A percentile compares a stretch with the other conserved stretches of the same genome.
These are phyloP conservation scores for Piezodorus guildinii DNA, from an alignment of 1,140 invertebrate genomes.

Conservation along the genomic window DNA sequence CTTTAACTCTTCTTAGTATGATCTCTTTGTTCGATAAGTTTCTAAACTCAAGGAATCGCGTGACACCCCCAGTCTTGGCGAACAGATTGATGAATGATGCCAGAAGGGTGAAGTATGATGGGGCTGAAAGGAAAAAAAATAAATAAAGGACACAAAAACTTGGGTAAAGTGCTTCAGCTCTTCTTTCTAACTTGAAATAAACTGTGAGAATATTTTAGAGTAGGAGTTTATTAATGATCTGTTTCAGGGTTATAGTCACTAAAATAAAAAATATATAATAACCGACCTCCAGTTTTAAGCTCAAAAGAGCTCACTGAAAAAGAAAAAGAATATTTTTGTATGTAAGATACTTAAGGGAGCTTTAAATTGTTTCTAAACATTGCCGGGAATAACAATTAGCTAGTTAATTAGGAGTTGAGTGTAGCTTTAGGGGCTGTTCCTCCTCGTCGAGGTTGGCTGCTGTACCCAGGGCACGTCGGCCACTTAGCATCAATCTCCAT, in stretches of 20 bases:
- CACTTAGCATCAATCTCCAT: neutral
- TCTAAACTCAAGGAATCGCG: neutral
- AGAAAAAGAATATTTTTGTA: neutral
- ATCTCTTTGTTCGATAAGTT: no score
- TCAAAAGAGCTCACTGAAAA: neutral
- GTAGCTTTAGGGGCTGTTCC: neutral
- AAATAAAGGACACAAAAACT: no score
- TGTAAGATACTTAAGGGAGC: neutral
- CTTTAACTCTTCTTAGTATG: no score
- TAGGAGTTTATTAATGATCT: conserved; percentile 9
- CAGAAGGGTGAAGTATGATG: no score
- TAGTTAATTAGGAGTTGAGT: neutral
- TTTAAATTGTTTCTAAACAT: conserved; percentile 11
- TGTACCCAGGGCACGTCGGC: neutral
- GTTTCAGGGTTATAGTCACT: neutral
- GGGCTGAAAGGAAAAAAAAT: no score
- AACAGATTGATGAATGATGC: conserved; percentile 5
- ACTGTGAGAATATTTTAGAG: no score
- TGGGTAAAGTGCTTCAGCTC: no score
- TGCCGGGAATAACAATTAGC: conserved; percentile 7
- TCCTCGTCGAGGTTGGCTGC: neutral
- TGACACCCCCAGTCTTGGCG: neutral
- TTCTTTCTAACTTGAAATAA: no score
- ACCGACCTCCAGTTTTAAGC: no score
- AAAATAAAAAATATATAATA: no score